Evolutionary conservation across 1,140 invertebrate genomes (phyloP).

Genomic region (Anadara kagoshimensis): DNA sequence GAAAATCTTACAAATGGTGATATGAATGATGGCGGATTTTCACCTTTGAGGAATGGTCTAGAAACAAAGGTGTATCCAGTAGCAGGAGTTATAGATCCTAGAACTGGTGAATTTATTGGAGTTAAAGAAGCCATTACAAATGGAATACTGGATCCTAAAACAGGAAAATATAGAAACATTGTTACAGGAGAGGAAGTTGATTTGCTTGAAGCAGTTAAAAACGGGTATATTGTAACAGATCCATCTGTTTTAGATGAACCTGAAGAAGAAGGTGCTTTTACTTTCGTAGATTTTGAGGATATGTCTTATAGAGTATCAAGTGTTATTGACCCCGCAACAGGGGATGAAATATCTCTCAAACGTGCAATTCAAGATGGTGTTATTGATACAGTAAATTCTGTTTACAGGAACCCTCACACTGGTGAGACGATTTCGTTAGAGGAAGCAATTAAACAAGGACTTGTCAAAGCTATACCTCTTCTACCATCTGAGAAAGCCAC

Average conservation of each 20-base stretch:
- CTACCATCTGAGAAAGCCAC: slow-evolving; percentile 75
- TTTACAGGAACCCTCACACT: slow-evolving; percentile 65
- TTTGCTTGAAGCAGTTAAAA: slow-evolving; percentile 68
- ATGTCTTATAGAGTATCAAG: slow-evolving; percentile 54
- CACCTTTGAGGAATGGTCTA: slow-evolving; percentile 51
- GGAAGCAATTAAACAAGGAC: slow-evolving; percentile 76
- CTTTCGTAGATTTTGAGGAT: slow-evolving; percentile 63
- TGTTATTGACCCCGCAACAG: slow-evolving; percentile 64
- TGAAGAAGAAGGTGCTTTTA: slow-evolving; percentile 51
- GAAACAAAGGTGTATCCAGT: slow-evolving; percentile 56
- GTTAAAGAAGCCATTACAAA: slow-evolving; percentile 66
- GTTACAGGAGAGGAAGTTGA: slow-evolving; percentile 66
- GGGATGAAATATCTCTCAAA: slow-evolving; percentile 65
- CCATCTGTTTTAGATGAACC: slow-evolving; percentile 45
- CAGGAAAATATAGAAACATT: slow-evolving; percentile 70
- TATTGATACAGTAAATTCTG: slow-evolving; percentile 60
- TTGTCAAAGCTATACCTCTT: slow-evolving; percentile 70
- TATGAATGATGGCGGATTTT: slow-evolving; percentile 47
- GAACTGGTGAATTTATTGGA: slow-evolving; percentile 67
- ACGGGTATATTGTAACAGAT: slow-evolving; percentile 65
- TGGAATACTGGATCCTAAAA: slow-evolving; percentile 66
- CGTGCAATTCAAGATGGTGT: slow-evolving; percentile 65
- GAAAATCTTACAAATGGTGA: slow-evolving; percentile 50
- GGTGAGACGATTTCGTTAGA: slow-evolving; percentile 73
- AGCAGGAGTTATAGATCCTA: slow-evolving; percentile 76